Base-by-base conservation (phyloP, 1,140 invertebrate genomes). In the Augochlora pura region DNA sequence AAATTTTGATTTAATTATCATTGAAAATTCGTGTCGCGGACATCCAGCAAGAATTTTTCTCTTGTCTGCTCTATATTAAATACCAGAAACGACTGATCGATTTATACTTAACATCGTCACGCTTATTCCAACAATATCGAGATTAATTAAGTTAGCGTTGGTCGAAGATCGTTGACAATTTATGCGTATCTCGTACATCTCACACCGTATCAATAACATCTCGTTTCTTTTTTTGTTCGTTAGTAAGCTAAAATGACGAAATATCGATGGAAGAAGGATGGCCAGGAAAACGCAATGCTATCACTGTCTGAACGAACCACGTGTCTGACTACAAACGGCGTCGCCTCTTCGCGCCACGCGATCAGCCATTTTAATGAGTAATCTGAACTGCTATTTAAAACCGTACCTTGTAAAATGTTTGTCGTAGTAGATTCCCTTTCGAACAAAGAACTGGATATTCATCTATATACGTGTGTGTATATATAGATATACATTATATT, bases 171-270 rank as follows among this genome's bases (percentile, higher is more conserved):
- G 88, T 88, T 88, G 87, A 86, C 83, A 86, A 79, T 79, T 77
- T 52, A 52, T 21, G 77, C 80, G 82, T 74, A 77, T 81, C 60
- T 78, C 73, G 59, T 57, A 83, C 64, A 73, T 62, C 59, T 83
- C 73, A 84, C 76, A 66, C 76, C 77, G 57, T 83, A 80, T 83
- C 66, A 67, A 74, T 76, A 74, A 81, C 77, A 76, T 59, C 67
- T 75, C 49, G 16, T 52, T 52, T 52, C 25, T 25, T 70, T 25
- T 64, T 64, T 64, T 81, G 68, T 80, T 81, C 77, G 79, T 86
- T 83, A 86, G 80, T 83, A 83, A 89, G 88, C 79, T 87, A 87
- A 90, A 78, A 89, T 85, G 80, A 90, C 84, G 83, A 90, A 89
- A 89, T 87, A 90, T 89, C 81, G 84, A 89, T 86, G 72, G 83